Evolutionary conservation across 2,888 invertebrate genomes (phyloP), one percentile per base, ranked within the genome.

Genomic region (Drosophila multiciliata): DNA sequence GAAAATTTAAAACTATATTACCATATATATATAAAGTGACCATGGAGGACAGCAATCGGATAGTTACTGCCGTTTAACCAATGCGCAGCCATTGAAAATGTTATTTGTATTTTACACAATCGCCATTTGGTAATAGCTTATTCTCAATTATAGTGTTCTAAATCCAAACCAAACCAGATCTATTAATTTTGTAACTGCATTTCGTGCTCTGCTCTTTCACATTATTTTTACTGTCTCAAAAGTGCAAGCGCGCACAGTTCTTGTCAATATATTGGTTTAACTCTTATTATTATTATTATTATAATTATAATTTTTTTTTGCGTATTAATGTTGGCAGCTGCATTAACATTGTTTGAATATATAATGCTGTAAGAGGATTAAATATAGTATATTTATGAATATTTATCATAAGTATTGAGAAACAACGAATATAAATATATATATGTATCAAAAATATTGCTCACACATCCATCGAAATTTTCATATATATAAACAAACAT

Each of bases 11-110:
- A 50, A 54, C 8, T 26, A 32, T n/a, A 33, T 58, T 52, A 36
- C 12, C 29, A 29, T 29, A 23, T 53, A 45, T 53, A 45, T 20
- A 45, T 59, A 40, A 71, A 50, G 53, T 52, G 55, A 73, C 53
- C 59, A 55, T 72, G 72, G 54, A 73, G 65, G 50, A 65, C 65
- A 61, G 66, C 53, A 57, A n/a, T 52, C 48, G 52, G 52, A 66
- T 59, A 50, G 35, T 48, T 48, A 29, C 49, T 58, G 45, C 20
- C 45, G 35, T 32, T 57, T 38, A 52, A 23, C 61, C 55, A 58
- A 59, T 62, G 75, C 55, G 75, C 69, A 75, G 74, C 75, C 74
- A 75, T 75, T 60, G 68, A 48, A 74, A 73, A 73, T 73, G 42
- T 66, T 68, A 66, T 73, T 48, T n/a, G 40, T 62, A 52, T 48